Conservation (phyloP, 2,888 invertebrate species). For the Lepidocyrtinus sp. region DNA sequence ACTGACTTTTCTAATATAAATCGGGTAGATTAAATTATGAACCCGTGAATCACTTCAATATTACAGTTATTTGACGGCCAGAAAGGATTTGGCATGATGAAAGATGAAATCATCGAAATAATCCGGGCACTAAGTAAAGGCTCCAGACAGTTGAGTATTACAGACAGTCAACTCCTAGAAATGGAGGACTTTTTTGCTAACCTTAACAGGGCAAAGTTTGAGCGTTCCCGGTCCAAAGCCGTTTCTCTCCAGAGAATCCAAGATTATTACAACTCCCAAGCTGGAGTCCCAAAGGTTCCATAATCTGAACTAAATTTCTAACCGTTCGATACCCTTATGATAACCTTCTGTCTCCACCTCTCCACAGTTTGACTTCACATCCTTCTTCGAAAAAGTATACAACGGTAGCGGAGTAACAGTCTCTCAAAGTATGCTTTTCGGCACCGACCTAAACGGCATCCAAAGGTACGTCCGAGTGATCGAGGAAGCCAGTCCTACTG, state of each 20-base stretch:
- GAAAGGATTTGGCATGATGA: constrained; percentile 40
- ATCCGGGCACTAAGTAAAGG: constrained; percentile 44
- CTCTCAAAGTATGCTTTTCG: constrained; percentile 41
- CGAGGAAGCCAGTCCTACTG: constrained; percentile 46
- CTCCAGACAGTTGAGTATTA: constrained; percentile 35
- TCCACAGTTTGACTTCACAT: constrained; percentile 52
- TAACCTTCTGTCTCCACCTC: no score
- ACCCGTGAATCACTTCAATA: not conserved
- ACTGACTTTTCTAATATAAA: no score
- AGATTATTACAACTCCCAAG: constrained; percentile 48
- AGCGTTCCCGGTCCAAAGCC: constrained; percentile 34
- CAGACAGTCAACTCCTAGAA: constrained; percentile 47
- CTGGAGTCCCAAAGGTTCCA: constrained; percentile 42
- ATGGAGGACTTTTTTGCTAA: constrained; percentile 55
- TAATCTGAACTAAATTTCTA: no score
- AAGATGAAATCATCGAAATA: constrained; percentile 47
- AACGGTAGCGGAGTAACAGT: constrained; percentile 43
- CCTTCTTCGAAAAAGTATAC: constrained; percentile 39
- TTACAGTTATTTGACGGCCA: constrained; percentile 47
- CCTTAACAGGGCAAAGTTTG: constrained; percentile 47
- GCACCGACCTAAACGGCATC: constrained; percentile 39
- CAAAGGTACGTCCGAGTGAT: constrained; percentile 42
- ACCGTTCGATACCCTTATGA: no score
- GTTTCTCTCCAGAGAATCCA: constrained; percentile 37
- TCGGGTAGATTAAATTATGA: no score